Percentiles rank a stretch among this genome's conserved stretches.
phyloP scores from a whole-genome alignment of 2,797 vertebrate genomes.

The Pempheris klunzingeri region DNA sequence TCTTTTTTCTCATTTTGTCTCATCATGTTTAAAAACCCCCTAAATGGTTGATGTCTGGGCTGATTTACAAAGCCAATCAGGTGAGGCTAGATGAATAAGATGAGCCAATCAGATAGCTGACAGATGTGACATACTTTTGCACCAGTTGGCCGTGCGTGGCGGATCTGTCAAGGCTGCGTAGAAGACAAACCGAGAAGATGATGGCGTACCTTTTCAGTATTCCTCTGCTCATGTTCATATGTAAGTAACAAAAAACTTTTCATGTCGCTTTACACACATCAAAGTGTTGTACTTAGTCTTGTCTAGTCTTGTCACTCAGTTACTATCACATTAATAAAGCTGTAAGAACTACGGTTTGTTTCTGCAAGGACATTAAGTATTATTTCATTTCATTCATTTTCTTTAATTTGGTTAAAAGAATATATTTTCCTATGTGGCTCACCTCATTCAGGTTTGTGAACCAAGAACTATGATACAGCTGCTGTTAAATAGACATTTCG shows the following conservation, averaged over 20 bases:
- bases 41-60: too few species aligned
- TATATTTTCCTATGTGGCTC: too few species aligned
- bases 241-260: slow-evolving; percentile 14
- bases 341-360: background rate
- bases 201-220: background rate
- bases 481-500: too few species aligned
- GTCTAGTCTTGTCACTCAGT: background rate
- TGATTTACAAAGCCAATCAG: background rate
- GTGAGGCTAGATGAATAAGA: background rate
- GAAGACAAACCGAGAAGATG: background rate
- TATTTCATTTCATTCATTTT: too few species aligned
- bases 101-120: slow-evolving; percentile 11
- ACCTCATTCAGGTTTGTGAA: background rate
- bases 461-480: background rate
- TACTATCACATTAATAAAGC: background rate
- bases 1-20: too few species aligned
- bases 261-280: background rate
- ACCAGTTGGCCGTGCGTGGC: too few species aligned
- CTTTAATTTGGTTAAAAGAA: too few species aligned
- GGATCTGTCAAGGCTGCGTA: background rate
- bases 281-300: too few species aligned
- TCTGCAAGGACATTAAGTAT: too few species aligned
- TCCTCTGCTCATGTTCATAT: slow-evolving; percentile 3
- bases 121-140: background rate
- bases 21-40: too few species aligned